Conservation (phyloP, 2,797 vertebrate species). For the Nannoperca australis region DNA sequence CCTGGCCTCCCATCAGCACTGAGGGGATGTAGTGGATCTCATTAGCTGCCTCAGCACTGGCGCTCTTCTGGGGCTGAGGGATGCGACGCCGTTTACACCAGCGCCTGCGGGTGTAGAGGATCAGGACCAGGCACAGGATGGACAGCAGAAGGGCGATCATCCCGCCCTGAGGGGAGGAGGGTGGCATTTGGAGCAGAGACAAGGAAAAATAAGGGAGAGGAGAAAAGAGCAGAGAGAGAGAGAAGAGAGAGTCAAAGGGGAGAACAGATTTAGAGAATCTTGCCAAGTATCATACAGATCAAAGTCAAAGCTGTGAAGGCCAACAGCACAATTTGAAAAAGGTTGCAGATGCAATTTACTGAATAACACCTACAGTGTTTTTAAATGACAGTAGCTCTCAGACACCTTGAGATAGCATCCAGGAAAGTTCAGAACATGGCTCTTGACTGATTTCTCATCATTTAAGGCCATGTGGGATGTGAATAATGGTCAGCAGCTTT, state of each 20-base stretch:
- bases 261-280: constrained; percentile 52
- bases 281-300: constrained; percentile 64
- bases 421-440: constrained; percentile 2
- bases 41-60: constrained; percentile 97
- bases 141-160: constrained; percentile 98
- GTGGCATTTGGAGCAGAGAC: constrained; percentile 54
- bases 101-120: constrained; percentile 95
- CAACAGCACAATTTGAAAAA: constrained; percentile 44
- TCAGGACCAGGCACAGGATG: constrained; percentile 96
- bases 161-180: constrained; percentile 88
- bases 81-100: constrained; percentile 98
- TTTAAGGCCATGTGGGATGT: background rate
- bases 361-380: constrained; percentile 42
- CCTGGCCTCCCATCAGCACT: constrained; percentile 95
- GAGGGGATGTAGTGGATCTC: constrained; percentile 99
- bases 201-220: constrained; percentile 16
- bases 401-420: constrained; percentile 44
- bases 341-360: constrained; percentile 49
- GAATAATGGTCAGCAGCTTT: constrained; percentile 4
- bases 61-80: constrained; percentile 98
- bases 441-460: constrained; percentile 4
- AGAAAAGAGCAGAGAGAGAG: background rate
- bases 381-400: constrained; percentile 31
- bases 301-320: constrained; percentile 60
- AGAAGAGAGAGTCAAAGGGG: constrained; percentile 49